Conservation (phyloP, 2,113 vertebrate genomes). For the Alethe castanea region DNA sequence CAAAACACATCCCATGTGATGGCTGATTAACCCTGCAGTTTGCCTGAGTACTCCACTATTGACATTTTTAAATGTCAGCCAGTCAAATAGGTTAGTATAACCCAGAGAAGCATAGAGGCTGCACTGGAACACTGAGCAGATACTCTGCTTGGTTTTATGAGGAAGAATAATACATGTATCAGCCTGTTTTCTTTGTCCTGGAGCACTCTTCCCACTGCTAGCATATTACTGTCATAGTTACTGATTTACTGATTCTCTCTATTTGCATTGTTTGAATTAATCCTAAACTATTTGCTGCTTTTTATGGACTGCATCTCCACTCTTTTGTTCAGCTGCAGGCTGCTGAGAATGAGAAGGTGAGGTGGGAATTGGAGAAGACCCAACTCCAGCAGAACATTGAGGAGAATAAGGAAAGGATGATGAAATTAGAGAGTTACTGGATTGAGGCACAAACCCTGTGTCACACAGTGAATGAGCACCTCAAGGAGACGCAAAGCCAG, state of each 20-base stretch:
- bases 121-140: background rate
- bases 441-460: conserved; percentile 96
- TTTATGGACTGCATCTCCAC: background rate
- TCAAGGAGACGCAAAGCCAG: conserved; percentile 96
- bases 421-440: conserved; percentile 98
- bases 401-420: conserved; percentile 97
- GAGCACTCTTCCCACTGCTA: background rate
- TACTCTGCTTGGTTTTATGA: background rate
- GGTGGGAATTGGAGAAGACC: conserved; percentile 94
- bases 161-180: background rate
- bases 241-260: background rate
- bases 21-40: background rate
- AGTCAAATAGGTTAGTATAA: background rate
- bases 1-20: background rate
- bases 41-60: background rate
- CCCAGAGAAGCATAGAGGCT: background rate
- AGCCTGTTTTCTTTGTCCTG: background rate
- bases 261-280: background rate
- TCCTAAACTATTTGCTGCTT: background rate
- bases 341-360: conserved; percentile 94
- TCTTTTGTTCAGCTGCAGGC: conserved; percentile 81
- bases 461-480: conserved; percentile 95
- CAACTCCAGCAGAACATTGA: conserved; percentile 96
- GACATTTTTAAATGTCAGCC: background rate
- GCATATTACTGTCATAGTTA: background rate